phyloP scores from a whole-genome alignment of 64 coral and sea anemone genomes.

The Stichodactyla mertensii region DNA sequence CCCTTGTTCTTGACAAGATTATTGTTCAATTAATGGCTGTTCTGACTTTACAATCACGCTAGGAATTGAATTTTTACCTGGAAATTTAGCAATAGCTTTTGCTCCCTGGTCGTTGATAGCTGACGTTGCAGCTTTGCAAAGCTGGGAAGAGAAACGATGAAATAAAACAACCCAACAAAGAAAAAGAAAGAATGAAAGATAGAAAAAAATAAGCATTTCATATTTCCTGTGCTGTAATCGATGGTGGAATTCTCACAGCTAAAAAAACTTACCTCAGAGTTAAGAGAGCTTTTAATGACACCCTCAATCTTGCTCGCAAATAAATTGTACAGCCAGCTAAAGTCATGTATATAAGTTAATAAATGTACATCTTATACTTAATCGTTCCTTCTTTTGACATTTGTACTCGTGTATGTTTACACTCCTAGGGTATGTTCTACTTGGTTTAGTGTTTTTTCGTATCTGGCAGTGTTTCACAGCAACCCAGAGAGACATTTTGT shows the following conservation, averaged over 20 bases:
- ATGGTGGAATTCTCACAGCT: too few relatives aligned
- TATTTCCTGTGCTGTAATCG: too few relatives aligned
- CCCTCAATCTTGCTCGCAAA: constrained; percentile 57
- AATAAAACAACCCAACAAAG: neutral
- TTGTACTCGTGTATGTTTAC: too few relatives aligned
- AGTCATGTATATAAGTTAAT: neutral
- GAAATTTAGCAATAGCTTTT: constrained; percentile 73
- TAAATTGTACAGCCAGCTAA: constrained; percentile 92
- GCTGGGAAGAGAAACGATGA: constrained; percentile 18
- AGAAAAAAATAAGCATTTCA: neutral
- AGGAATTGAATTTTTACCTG: too few relatives aligned
- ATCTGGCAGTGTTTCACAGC: too few relatives aligned
- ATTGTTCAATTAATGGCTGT: too few relatives aligned
- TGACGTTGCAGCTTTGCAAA: constrained; percentile 65
- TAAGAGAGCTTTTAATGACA: constrained; percentile 47
- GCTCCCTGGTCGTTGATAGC: constrained; percentile 74
- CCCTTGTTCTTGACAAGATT: too few relatives aligned
- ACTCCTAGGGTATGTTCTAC: too few relatives aligned
- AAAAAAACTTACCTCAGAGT: constrained; percentile 50
- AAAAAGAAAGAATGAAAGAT: neutral
- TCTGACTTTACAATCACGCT: constrained; percentile 36
- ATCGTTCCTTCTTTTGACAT: too few relatives aligned
- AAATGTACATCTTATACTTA: too few relatives aligned
- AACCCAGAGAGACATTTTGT: too few relatives aligned
- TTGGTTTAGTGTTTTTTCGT: too few relatives aligned